phyloP scores from a whole-genome alignment of 2,888 invertebrate genomes.

The Pantelozetes paolii region DNA sequence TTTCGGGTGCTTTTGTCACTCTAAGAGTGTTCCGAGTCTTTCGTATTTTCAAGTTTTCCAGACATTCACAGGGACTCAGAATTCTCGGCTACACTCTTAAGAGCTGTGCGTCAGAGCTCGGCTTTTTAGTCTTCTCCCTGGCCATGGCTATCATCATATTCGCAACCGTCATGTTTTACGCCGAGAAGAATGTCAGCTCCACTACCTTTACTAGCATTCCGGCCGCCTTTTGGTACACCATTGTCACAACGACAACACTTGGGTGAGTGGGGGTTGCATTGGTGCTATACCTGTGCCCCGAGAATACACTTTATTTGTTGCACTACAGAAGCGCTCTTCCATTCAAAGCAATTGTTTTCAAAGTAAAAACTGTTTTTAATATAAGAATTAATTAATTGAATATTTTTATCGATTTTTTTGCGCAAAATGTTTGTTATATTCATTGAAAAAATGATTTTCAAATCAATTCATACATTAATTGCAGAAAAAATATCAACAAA shows the following conservation, averaged over 20 bases:
- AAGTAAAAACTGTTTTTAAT: too few species aligned
- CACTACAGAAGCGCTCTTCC: too few species aligned
- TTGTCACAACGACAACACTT: constrained; percentile 98
- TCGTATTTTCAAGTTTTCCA: constrained; percentile 99
- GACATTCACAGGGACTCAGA: constrained; percentile 96
- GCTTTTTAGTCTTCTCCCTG: constrained; percentile 97
- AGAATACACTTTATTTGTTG: too few species aligned
- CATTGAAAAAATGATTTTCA: too few species aligned
- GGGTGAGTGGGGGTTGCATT: constrained; percentile 76
- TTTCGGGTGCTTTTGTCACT: constrained; percentile 98
- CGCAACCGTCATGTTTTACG: constrained; percentile 99
- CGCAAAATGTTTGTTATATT: too few species aligned
- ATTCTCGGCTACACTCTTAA: constrained; percentile 99
- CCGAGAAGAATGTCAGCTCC: constrained; percentile 95
- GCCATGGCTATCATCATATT: constrained; percentile 99
- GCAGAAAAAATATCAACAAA: too few species aligned
- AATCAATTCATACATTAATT: too few species aligned
- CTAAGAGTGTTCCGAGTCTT: constrained; percentile 98
- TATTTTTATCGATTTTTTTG: too few species aligned
- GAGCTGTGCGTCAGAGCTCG: constrained; percentile 97
- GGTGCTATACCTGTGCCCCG: not conserved
- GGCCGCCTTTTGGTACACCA: constrained; percentile 99
- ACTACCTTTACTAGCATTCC: constrained; percentile 99
- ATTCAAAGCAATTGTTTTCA: constrained; percentile 1
- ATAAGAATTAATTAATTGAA: too few species aligned